Evolutionary conservation across 2,113 vertebrate genomes (phyloP).

Genomic region (Oncorhynchus nerka): DNA sequence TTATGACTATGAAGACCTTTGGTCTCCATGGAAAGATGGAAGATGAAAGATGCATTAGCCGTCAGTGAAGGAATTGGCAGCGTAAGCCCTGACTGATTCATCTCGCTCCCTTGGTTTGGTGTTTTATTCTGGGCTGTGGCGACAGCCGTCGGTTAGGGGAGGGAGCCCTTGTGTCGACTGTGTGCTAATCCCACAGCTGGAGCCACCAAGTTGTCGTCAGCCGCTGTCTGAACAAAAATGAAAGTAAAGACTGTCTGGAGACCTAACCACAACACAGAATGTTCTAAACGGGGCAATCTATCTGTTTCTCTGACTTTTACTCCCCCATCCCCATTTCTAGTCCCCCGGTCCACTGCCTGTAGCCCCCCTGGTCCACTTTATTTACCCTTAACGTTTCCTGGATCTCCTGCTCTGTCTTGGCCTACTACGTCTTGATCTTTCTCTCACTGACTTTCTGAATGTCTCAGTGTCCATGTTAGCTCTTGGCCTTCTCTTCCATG

Average conservation of each 20-base stretch:
- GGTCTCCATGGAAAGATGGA: slow-evolving; percentile 63
- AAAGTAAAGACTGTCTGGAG: slow-evolving; percentile 38
- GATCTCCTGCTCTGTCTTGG: not conserved
- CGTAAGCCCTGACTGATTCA: slow-evolving; percentile 41
- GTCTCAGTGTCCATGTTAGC: not conserved
- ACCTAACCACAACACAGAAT: slow-evolving; percentile 51
- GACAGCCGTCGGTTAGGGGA: slow-evolving; percentile 33
- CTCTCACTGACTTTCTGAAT: slow-evolving; percentile 1
- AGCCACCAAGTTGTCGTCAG: slow-evolving; percentile 28
- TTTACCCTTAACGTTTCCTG: slow-evolving; percentile 17
- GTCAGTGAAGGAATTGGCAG: slow-evolving; percentile 59
- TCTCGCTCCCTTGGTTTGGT: slow-evolving; percentile 38
- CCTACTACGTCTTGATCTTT: slow-evolving; percentile 5
- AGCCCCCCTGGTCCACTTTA: not conserved
- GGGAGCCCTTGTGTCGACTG: not conserved
- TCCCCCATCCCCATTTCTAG: not conserved
- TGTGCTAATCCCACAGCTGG: slow-evolving; percentile 26
- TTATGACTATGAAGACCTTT: slow-evolving; percentile 15
- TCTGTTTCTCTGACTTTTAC: not conserved
- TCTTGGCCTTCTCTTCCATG: not conserved
- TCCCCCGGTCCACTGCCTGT: not conserved
- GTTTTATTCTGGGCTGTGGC: slow-evolving; percentile 58
- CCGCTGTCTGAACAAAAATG: slow-evolving; percentile 29
- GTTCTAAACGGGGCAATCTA: slow-evolving; percentile 28
- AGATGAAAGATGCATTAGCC: slow-evolving; percentile 46